Evolutionary conservation across 2,113 vertebrate species (phyloP), one percentile per base, ranked within the genome.

Genomic region (Hippocampus mohnikei): DNA sequence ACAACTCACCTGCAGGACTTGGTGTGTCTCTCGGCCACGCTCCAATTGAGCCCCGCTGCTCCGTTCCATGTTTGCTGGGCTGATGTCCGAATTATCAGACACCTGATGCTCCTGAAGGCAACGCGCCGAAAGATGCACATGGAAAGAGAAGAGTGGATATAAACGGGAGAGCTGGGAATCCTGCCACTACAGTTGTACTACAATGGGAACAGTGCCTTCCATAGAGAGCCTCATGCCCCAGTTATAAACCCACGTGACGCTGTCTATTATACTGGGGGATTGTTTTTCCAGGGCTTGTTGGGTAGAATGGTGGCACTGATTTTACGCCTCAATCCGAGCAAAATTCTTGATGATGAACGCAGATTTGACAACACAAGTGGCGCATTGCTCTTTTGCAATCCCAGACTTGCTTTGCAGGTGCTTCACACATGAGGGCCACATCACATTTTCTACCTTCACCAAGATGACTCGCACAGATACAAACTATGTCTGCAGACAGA

Each of bases 1-100:
- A 52, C 65, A 20, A 78, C 92, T 88, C 79, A 93, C 92, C 91
- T 92, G 90, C 56, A 93, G 74, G 70, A 92, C 82, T 87, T 91
- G 91, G 80, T 92, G 92, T 15, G 67, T 91, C 84, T 92, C 91
- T 65, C 91, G 83, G 3, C 81, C 81, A 20, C 80, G 77, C 23
- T 87, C 86, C 59, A 69, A 76, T 69, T 72, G 67, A 41, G 75
- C 91, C 66, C 81, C 85, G 56, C 82, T 89, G 73, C 88, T 27
- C 9, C 60, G 84, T 66, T 93, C 88, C 92, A 93, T 93, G 73
- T 90, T 71, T 16, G 48, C 81, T 52, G 72, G 56, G 75, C 87
- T 78, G 75, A 65, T 27, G 41, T 88, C 81, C 78, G 85, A 78
- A 69, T 77, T 70, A 71, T 90, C 86, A 77, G 84, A 85, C 76